Conservation (phyloP, 2,888 invertebrate genomes). For the Apeira syringaria region DNA sequence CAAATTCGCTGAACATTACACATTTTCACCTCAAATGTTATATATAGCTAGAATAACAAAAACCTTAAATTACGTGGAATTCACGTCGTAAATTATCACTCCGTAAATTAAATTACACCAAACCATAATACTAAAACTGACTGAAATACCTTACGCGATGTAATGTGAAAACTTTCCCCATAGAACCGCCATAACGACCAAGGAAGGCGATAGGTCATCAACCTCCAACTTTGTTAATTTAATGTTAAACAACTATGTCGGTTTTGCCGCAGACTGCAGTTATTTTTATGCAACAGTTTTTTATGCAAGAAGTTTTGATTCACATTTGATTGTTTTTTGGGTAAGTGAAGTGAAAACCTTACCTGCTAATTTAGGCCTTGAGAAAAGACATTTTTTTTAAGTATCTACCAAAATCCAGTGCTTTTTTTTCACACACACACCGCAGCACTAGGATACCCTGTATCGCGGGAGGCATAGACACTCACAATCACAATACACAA, state of each 20-base stretch:
- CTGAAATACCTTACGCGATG: slow-evolving; percentile 59
- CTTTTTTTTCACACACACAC: too few species aligned
- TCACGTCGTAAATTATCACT: slow-evolving; percentile 4
- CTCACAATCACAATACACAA: too few species aligned
- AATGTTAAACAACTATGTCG: slow-evolving; percentile 60
- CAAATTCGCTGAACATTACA: too few species aligned
- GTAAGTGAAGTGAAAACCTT: too few species aligned
- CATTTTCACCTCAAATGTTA: too few species aligned
- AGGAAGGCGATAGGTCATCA: slow-evolving; percentile 64
- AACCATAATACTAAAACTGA: slow-evolving; percentile 34
- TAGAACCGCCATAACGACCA: slow-evolving; percentile 60
- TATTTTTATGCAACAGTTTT: slow-evolving; percentile 4
- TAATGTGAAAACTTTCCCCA: slow-evolving; percentile 71
- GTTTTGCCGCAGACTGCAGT: slow-evolving; percentile 17
- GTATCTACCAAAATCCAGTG: too few species aligned
- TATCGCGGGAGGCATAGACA: too few species aligned
- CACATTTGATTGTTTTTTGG: neutral
- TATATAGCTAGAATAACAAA: neutral
- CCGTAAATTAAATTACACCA: slow-evolving; percentile 28
- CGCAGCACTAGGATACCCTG: too few species aligned
- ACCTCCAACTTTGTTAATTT: slow-evolving; percentile 67
- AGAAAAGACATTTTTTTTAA: too few species aligned
- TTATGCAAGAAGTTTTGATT: neutral
- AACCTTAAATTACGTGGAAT: neutral
- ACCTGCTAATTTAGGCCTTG: too few species aligned